phyloP scores from a whole-genome alignment of 1,140 invertebrate species.

The Calephelis nemesis region DNA sequence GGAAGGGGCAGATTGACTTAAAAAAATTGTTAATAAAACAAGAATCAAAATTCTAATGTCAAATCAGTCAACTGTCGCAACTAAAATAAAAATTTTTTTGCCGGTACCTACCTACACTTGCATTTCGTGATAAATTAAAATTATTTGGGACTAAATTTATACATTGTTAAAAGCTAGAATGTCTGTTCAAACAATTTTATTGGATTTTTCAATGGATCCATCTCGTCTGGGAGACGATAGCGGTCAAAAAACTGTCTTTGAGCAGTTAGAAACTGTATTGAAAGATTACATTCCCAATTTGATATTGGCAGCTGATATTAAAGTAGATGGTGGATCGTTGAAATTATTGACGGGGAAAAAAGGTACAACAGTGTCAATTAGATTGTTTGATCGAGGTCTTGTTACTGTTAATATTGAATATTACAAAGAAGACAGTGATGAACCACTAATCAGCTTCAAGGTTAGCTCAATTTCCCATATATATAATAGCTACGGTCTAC shows the following conservation, averaged over 20 bases:
- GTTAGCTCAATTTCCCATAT: slow-evolving; percentile 75
- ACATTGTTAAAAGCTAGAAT: too few relatives aligned
- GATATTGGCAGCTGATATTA: slow-evolving; percentile 81
- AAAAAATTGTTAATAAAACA: too few relatives aligned
- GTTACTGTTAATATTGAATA: slow-evolving; percentile 91
- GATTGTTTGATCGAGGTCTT: slow-evolving; percentile 86
- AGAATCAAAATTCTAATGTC: too few relatives aligned
- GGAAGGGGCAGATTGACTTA: too few relatives aligned
- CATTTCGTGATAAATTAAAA: too few relatives aligned
- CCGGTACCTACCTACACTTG: too few relatives aligned
- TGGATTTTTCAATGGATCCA: slow-evolving; percentile 89
- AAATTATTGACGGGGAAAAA: slow-evolving; percentile 84
- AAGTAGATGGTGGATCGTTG: slow-evolving; percentile 83
- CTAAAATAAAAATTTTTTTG: too few relatives aligned
- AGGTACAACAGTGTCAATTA: slow-evolving; percentile 84
- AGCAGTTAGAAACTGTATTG: slow-evolving; percentile 83
- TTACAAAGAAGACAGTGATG: slow-evolving; percentile 86
- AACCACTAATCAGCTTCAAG: slow-evolving; percentile 86
- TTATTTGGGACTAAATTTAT: too few relatives aligned
- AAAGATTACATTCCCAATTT: slow-evolving; percentile 85
- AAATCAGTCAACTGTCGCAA: too few relatives aligned
- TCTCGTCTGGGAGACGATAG: slow-evolving; percentile 82
- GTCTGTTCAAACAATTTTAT: slow-evolving; percentile 88
- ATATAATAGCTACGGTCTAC: slow-evolving; percentile 30
- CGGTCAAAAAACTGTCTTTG: slow-evolving; percentile 83